Evolutionary conservation across 2,113 vertebrate genomes (phyloP).

Genomic region (Colossoma macropomum): DNA sequence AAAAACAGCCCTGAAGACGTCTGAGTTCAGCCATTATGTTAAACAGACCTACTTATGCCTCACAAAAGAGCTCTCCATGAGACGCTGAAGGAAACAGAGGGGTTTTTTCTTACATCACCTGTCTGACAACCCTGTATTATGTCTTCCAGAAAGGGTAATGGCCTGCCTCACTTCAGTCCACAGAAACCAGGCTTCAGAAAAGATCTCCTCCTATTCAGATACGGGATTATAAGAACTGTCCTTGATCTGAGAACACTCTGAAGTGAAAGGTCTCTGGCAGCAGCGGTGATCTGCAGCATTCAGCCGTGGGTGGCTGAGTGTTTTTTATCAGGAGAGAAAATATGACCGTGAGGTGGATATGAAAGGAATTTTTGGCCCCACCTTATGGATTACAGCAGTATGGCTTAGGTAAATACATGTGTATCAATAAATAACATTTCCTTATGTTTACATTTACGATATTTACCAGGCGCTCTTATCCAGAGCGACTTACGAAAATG

Average conservation of each 20-base stretch:
- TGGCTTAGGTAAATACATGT: too few species aligned
- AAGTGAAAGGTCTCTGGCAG: not conserved
- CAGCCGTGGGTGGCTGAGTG: not conserved
- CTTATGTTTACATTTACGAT: too few species aligned
- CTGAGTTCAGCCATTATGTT: not conserved
- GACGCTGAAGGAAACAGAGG: not conserved
- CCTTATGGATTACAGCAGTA: too few species aligned
- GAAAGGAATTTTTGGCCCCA: too few species aligned
- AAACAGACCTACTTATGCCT: not conserved
- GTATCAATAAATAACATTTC: too few species aligned
- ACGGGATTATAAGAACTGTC: not conserved
- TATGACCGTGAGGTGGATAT: too few species aligned
- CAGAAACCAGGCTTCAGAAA: not conserved
- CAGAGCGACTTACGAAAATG: too few species aligned
- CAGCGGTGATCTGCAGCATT: too few species aligned
- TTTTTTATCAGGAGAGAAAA: not conserved
- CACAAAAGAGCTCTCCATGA: not conserved
- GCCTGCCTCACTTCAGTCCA: not conserved
- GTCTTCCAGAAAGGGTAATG: not conserved
- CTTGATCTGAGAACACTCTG: not conserved
- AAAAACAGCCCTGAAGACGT: not conserved
- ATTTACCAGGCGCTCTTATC: too few species aligned
- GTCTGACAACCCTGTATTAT: not conserved
- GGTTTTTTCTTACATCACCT: not conserved
- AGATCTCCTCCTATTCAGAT: not conserved